A percentile compares a stretch with the other conserved stretches of the same genome.
phyloP scores from a whole-genome alignment of 2,113 vertebrate genomes.

The Chitala chitala region DNA sequence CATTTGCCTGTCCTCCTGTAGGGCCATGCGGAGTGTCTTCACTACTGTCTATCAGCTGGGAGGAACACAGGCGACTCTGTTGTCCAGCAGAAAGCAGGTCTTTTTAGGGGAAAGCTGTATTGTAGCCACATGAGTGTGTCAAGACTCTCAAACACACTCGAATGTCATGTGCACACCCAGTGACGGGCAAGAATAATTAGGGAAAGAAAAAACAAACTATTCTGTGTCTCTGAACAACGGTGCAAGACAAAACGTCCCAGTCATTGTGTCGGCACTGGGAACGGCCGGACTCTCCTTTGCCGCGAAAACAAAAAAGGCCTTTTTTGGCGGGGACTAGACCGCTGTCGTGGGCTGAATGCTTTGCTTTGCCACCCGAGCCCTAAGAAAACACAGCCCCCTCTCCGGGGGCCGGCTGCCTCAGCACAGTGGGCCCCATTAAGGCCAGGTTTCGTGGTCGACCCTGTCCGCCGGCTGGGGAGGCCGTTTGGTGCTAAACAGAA shows the following conservation, averaged over 20 bases:
- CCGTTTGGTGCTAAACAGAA: slow-evolving; percentile 25
- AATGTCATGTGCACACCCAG: slow-evolving; percentile 85
- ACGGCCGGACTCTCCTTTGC: slow-evolving; percentile 75
- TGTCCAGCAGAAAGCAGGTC: slow-evolving; percentile 80
- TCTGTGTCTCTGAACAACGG: slow-evolving; percentile 72
- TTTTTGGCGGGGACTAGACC: slow-evolving; percentile 59
- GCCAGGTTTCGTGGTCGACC: slow-evolving; percentile 62
- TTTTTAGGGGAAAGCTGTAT: slow-evolving; percentile 81
- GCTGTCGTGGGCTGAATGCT: slow-evolving; percentile 87
- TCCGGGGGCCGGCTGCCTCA: slow-evolving; percentile 78
- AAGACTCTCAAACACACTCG: slow-evolving; percentile 78
- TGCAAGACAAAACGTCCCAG: slow-evolving; percentile 83
- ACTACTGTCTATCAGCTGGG: too few species aligned
- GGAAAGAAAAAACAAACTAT: slow-evolving; percentile 73
- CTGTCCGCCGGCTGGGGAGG: slow-evolving; percentile 68
- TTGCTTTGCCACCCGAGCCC: slow-evolving; percentile 94
- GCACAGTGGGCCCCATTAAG: slow-evolving; percentile 91
- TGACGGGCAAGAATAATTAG: slow-evolving; percentile 79
- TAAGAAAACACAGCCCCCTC: slow-evolving; percentile 95
- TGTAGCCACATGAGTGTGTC: slow-evolving; percentile 84
- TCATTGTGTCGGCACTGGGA: slow-evolving; percentile 91
- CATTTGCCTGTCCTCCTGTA: slow-evolving; percentile 86
- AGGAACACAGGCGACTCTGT: slow-evolving; percentile 88
- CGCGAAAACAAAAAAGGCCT: slow-evolving; percentile 89
- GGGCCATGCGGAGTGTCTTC: slow-evolving; percentile 67